A percentile compares a stretch with the other conserved stretches of the same genome.
Conservation (phyloP, 2,888 invertebrate genomes). For the Cantharis rufa region DNA sequence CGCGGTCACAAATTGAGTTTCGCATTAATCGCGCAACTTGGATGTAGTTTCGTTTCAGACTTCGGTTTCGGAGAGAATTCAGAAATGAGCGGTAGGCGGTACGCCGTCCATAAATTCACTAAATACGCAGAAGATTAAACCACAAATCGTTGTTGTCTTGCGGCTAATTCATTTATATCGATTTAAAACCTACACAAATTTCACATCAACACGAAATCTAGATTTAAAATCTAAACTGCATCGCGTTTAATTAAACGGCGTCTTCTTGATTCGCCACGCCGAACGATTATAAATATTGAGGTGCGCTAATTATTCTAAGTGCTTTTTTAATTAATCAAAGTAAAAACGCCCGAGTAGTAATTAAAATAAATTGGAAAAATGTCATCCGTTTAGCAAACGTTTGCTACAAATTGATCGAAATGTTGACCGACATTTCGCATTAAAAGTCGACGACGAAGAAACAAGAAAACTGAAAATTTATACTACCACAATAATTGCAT, state of each 20-base stretch:
- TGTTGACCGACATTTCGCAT: background rate
- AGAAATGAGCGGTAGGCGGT: slow-evolving; percentile 47
- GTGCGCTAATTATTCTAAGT: background rate
- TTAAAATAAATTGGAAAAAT: background rate
- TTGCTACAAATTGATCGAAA: background rate
- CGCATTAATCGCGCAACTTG: slow-evolving; percentile 16
- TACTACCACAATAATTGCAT: background rate
- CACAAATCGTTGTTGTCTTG: slow-evolving; percentile 57
- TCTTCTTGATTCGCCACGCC: slow-evolving; percentile 4
- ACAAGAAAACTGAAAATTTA: background rate
- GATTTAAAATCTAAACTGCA: slow-evolving; percentile 30
- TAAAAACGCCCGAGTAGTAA: background rate
- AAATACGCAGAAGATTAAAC: slow-evolving; percentile 58
- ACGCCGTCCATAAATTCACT: slow-evolving; percentile 51
- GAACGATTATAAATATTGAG: background rate
- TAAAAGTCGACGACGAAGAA: background rate
- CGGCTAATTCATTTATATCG: slow-evolving; percentile 57
- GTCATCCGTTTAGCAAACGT: background rate
- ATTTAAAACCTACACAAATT: slow-evolving; percentile 41
- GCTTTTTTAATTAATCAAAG: background rate
- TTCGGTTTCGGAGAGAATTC: slow-evolving; percentile 17
- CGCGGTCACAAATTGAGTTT: background rate
- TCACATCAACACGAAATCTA: slow-evolving; percentile 26
- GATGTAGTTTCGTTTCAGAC: slow-evolving; percentile 19
- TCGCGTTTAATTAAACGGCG: slow-evolving; percentile 27